phyloP scores from a whole-genome alignment of 2,888 invertebrate genomes.

The Elegia similella region DNA sequence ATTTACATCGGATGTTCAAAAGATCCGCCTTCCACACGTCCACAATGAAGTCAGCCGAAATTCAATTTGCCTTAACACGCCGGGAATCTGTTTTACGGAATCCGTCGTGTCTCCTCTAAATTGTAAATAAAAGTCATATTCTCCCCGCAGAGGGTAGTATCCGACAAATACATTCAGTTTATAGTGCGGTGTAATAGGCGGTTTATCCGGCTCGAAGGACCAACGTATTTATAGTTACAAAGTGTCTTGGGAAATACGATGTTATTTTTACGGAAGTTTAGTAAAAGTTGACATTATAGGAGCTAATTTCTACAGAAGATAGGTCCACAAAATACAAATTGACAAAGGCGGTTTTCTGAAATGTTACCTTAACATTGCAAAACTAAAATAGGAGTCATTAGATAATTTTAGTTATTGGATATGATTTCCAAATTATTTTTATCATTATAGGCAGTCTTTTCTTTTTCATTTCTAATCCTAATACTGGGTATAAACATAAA shows the following conservation, averaged over 20 bases:
- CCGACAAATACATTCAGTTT: constrained; percentile 6
- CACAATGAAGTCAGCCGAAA: neutral
- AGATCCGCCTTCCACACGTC: neutral
- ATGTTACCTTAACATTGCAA: too few species aligned
- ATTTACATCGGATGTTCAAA: neutral
- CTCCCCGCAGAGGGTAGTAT: neutral
- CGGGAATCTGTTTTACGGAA: constrained; percentile 2
- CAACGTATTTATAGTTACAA: neutral
- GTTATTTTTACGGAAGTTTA: neutral
- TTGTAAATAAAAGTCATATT: constrained; percentile 12
- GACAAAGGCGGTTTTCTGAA: too few species aligned
- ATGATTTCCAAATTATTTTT: too few species aligned
- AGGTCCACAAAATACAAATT: too few species aligned
- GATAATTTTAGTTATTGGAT: too few species aligned
- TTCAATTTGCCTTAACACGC: constrained; percentile 9
- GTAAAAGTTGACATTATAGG: too few species aligned
- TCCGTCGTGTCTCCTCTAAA: neutral
- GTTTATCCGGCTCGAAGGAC: constrained; percentile 8
- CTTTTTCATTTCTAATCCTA: too few species aligned
- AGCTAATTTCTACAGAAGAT: too few species aligned
- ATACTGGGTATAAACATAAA: too few species aligned
- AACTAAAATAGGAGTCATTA: too few species aligned
- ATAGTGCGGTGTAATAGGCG: constrained; percentile 1
- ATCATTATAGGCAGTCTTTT: too few species aligned
- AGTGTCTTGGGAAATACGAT: neutral